phyloP scores from a whole-genome alignment of 2,888 invertebrate species.

The Norana najaformis region DNA sequence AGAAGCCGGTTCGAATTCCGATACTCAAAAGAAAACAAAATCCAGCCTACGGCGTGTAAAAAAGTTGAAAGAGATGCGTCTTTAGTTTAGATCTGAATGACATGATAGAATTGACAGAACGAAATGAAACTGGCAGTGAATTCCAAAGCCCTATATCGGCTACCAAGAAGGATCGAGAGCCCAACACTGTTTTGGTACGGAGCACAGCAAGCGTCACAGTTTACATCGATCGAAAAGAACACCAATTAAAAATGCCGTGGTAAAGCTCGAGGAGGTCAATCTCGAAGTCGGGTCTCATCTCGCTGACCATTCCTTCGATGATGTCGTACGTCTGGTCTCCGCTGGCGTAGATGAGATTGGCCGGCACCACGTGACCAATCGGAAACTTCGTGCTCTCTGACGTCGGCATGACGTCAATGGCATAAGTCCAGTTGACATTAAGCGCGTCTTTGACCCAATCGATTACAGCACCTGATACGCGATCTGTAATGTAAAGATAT shows the following conservation, averaged over 20 bases:
- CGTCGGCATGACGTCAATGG: slow-evolving; percentile 19
- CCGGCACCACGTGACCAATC: background rate
- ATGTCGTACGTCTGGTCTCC: background rate
- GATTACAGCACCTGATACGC: background rate
- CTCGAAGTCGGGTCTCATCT: background rate
- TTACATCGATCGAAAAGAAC: too few relatives aligned
- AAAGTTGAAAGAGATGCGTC: too few relatives aligned
- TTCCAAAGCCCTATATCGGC: too few relatives aligned
- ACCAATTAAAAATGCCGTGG: slow-evolving; percentile 19
- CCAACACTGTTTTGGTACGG: too few relatives aligned
- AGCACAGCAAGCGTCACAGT: too few relatives aligned
- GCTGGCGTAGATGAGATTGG: background rate
- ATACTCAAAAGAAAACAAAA: too few relatives aligned
- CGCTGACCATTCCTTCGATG: background rate
- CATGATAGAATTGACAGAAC: too few relatives aligned
- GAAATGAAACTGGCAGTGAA: too few relatives aligned
- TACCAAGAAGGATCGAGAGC: too few relatives aligned
- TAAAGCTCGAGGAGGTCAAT: slow-evolving; percentile 17
- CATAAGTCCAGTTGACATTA: slow-evolving; percentile 27
- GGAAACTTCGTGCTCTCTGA: background rate
- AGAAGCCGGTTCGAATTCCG: too few relatives aligned
- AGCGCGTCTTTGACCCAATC: slow-evolving; percentile 26
- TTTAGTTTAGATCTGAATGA: too few relatives aligned
- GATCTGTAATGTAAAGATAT: background rate
- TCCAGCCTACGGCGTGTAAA: too few relatives aligned